These are phyloP conservation scores for Chiridota heheva DNA, from an alignment of 35 echinoderm and acorn worm genomes.

Conservation along the genomic window DNA sequence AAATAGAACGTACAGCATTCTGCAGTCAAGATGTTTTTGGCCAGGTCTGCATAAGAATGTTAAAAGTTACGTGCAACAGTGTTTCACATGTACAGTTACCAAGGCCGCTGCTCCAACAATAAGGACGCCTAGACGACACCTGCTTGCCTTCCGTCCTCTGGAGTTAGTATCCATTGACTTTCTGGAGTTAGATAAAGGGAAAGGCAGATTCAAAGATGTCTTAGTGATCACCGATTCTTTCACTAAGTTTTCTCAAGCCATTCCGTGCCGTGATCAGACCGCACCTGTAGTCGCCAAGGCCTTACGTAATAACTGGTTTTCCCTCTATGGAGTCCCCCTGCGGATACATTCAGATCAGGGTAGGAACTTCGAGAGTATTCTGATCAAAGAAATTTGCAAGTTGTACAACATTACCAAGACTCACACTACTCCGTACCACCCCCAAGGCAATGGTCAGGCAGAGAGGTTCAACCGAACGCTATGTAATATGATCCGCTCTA, in stretches of 20 bases:
- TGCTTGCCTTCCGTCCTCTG: conserved; percentile 40
- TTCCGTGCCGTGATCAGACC: conserved; percentile 46
- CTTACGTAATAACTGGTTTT: conserved; percentile 51
- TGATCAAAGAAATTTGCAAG: conserved; percentile 53
- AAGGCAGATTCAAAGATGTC: conserved; percentile 50
- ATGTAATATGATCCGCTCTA: conserved; percentile 32
- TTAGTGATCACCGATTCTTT: conserved; percentile 51
- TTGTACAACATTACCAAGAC: conserved; percentile 42
- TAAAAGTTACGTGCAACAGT: conserved; percentile 25
- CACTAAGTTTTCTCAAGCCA: conserved; percentile 44
- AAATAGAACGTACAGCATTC: conserved; percentile 25
- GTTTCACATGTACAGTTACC: conserved; percentile 29
- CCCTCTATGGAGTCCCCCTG: conserved; percentile 43
- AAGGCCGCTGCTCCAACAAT: conserved; percentile 40
- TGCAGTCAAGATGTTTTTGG: conserved; percentile 43
- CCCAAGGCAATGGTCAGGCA: conserved; percentile 40
- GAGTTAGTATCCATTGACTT: conserved; percentile 67
- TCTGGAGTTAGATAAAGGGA: conserved; percentile 40
- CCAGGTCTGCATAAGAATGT: conserved; percentile 35
- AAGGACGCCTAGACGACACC: conserved; percentile 21
- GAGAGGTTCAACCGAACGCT: conserved; percentile 57
- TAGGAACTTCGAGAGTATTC: conserved; percentile 43
- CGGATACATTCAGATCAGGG: conserved; percentile 61
- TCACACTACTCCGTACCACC: conserved; percentile 41
- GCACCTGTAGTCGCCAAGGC: conserved; percentile 22